Conservation (phyloP, 2,113 vertebrate genomes). For the Callipepla squamata region DNA sequence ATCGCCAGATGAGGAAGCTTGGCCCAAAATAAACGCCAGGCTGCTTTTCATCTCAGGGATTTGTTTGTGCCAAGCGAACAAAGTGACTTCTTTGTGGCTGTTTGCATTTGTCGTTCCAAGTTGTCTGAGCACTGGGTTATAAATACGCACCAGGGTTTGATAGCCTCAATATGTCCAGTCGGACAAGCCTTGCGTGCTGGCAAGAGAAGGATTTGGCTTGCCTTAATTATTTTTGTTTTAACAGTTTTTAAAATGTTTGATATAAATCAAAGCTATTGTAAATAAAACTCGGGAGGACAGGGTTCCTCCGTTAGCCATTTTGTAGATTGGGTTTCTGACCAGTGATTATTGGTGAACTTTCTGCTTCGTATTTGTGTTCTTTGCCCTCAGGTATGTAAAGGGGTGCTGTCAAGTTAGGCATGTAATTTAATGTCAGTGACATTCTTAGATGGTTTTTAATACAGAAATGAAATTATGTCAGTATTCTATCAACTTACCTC, state of each 20-base stretch:
- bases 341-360: background rate
- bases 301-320: background rate
- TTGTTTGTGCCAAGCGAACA: conserved; percentile 69
- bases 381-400: background rate
- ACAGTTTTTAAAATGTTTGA: conserved; percentile 24
- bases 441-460: background rate
- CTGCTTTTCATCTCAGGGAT: conserved; percentile 66
- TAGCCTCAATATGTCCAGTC: conserved; percentile 80
- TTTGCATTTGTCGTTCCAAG: conserved; percentile 74
- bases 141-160: conserved; percentile 77
- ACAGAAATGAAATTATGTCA: background rate
- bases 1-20: conserved; percentile 38
- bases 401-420: background rate
- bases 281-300: conserved; percentile 4
- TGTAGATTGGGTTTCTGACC: background rate
- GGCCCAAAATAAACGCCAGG: conserved; percentile 62
- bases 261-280: conserved; percentile 70
- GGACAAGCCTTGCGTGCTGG: conserved; percentile 77
- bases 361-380: background rate
- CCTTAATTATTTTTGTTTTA: conserved; percentile 70
- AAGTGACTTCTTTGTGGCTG: conserved; percentile 74
- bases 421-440: background rate
- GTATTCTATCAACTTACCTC: background rate
- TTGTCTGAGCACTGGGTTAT: conserved; percentile 69
- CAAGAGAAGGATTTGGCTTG: conserved; percentile 69